Conservation (phyloP, 2,797 vertebrate species). For the Rhadinocentrus ornatus region DNA sequence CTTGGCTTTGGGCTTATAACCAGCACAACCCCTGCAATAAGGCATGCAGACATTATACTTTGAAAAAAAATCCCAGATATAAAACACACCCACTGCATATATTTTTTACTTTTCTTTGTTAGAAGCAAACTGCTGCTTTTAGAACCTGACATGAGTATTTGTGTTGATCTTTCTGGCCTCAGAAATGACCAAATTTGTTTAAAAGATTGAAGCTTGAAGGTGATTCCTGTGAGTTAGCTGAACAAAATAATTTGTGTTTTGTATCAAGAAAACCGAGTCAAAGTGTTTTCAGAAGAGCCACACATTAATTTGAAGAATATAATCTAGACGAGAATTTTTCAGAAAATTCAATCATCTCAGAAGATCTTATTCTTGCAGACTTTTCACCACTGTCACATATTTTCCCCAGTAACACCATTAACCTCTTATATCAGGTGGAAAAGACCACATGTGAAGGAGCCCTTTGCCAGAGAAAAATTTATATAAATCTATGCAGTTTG, state of each 20-base stretch:
- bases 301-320: neutral
- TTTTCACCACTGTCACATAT: constrained; percentile 11
- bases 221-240: neutral
- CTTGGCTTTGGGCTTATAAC: neutral
- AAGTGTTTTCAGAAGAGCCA: neutral
- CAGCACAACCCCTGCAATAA: neutral
- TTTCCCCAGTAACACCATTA: constrained; percentile 12
- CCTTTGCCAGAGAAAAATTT: constrained; percentile 77
- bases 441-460: constrained; percentile 66
- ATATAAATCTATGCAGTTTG: constrained; percentile 80
- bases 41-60: neutral
- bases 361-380: constrained; percentile 10
- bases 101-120: neutral
- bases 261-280: neutral
- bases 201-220: neutral
- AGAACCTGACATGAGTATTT: neutral
- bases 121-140: neutral
- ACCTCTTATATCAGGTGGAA: constrained; percentile 24
- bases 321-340: neutral
- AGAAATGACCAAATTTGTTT: neutral
- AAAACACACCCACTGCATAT: neutral
- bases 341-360: constrained; percentile 9
- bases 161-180: neutral
- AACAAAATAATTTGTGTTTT: neutral
- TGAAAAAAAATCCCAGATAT: neutral